These are phyloP conservation scores for Megalurothrips usitatus DNA, from an alignment of 2,888 invertebrate genomes.

Conservation along the genomic window DNA sequence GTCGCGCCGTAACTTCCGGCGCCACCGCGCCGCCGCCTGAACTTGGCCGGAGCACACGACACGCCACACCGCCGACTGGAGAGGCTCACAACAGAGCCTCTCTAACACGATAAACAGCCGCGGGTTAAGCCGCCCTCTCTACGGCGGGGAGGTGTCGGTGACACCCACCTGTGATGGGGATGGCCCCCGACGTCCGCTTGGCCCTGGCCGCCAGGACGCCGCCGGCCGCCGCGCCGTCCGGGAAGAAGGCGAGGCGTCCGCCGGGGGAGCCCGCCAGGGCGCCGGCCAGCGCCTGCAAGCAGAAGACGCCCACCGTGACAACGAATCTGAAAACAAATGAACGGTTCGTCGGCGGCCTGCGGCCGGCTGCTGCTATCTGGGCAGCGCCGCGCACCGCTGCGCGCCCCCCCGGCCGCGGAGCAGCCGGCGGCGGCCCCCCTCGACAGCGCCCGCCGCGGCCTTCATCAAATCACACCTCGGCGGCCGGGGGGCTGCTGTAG, in stretches of 20 bases:
- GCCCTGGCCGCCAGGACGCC: neutral
- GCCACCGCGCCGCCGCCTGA: too few relatives aligned
- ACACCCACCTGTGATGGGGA: constrained; percentile 17
- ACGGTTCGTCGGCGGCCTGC: too few relatives aligned
- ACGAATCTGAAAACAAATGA: too few relatives aligned
- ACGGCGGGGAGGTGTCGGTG: too few relatives aligned
- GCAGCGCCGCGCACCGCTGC: neutral
- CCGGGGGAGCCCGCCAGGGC: neutral
- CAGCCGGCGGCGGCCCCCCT: neutral
- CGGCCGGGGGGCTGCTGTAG: too few relatives aligned
- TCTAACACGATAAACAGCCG: too few relatives aligned
- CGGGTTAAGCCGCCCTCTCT: too few relatives aligned
- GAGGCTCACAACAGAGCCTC: too few relatives aligned
- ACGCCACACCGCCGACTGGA: too few relatives aligned
- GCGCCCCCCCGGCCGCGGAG: neutral
- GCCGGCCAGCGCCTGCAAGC: neutral
- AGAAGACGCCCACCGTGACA: neutral
- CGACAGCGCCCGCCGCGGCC: neutral
- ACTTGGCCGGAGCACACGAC: too few relatives aligned
- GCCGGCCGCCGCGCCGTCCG: neutral
- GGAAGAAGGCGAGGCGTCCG: neutral
- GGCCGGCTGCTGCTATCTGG: neutral
- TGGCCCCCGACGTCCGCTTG: neutral
- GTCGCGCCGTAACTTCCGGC: too few relatives aligned
- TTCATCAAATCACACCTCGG: neutral